Evolutionary conservation across 2,888 invertebrate species (phyloP), one percentile per base, ranked within the genome.

Genomic region (Nemotelus pantherinus): DNA sequence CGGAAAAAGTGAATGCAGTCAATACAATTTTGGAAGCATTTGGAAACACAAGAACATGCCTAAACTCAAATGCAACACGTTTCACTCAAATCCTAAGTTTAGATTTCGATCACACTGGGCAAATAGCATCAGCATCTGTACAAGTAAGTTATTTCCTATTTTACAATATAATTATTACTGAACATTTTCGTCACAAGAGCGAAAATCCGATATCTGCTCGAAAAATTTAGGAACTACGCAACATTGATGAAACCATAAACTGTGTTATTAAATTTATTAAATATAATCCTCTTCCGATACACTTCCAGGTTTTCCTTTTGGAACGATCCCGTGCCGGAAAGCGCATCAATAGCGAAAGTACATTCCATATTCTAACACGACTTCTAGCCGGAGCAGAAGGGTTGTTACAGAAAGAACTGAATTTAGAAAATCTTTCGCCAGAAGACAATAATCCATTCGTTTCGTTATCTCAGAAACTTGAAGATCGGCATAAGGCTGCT

Each of bases 21-120:
- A 93, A 94, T 85, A 93, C 93, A 6, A 91, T 97, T 43, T 88
- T 98, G 79, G 96, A 98, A 85, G 92, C 94, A 4, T 97, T 98
- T 87, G 97, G 97, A 64, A 96, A 96, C 88, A 92, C 91, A 86
- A 92, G 93, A 83, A 96, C 97, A 0, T 91, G 92, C 63, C 91
- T 95, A 83, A 97, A 98, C 87, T 88, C 92, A 5, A 95, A 95
- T 88, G 96, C 97, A 9, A 95, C 97, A 0, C 91, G 97, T 75
- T 96, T 94, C 87, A 95, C 97, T 2, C 95, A 96, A 82, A 90
- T 98, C n/a, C 93, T 96, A 82, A 96, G 96, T 77, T 87, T 99
- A 81, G 98, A 98, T 86, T 97, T 97, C 86, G 98, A 98, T 88
- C 95, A 97, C 83, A 93, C 94, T 65, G 97, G 97, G 45, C 93